Conservation (phyloP, 2,888 invertebrate genomes). For the Spilarctia lutea region DNA sequence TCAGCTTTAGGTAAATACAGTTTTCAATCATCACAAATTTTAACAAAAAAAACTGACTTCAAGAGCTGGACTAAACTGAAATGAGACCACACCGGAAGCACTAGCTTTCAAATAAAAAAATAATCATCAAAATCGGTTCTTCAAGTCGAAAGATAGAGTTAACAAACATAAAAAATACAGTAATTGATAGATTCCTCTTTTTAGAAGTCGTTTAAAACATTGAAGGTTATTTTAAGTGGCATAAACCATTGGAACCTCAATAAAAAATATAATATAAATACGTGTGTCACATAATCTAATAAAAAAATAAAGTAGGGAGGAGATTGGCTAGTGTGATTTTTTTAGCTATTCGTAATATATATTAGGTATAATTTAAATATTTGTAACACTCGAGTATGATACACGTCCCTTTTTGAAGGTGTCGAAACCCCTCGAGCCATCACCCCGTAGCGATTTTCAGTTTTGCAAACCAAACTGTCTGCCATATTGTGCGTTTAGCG, state of each 20-base stretch:
- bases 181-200: no score
- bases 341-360: no score
- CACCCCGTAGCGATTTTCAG: background rate
- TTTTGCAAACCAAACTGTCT: background rate
- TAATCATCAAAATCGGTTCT: no score
- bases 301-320: no score
- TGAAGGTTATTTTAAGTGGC: background rate
- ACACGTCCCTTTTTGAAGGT: background rate
- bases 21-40: background rate
- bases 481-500: background rate
- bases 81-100: no score
- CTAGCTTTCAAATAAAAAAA: no score
- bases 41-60: no score
- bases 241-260: background rate
- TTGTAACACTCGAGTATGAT: background rate
- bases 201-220: background rate
- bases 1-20: background rate
- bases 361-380: no score
- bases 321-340: background rate
- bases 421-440: background rate
- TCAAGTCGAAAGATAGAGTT: no score
- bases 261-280: background rate
- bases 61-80: no score
- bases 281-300: background rate
- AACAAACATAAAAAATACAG: no score